Evolutionary conservation across 2,888 invertebrate species (phyloP).

Genomic region (Acronicta psi): DNA sequence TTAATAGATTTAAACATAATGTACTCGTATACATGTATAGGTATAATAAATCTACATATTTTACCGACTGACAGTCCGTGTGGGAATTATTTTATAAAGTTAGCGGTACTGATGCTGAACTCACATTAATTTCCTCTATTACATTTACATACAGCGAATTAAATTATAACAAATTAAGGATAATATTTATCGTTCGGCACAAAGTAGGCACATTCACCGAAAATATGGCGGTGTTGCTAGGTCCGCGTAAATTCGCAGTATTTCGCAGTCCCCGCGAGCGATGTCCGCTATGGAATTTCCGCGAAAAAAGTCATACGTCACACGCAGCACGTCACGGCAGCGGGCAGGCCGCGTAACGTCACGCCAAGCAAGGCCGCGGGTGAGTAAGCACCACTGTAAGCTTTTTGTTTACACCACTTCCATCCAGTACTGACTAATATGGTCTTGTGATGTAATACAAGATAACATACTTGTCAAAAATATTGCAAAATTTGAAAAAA

Average conservation of each 20-base stretch:
- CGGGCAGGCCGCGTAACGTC: slow-evolving; percentile 74
- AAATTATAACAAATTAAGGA: no score
- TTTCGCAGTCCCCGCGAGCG: slow-evolving; percentile 68
- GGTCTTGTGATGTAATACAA: slow-evolving; percentile 56
- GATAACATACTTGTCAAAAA: slow-evolving; percentile 9
- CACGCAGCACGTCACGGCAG: slow-evolving; percentile 67
- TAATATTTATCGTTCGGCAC: no score
- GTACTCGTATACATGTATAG: no score
- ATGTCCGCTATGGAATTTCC: slow-evolving; percentile 83
- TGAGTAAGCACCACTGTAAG: slow-evolving; percentile 64
- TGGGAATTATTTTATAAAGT: no score
- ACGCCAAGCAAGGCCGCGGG: slow-evolving; percentile 76
- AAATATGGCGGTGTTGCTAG: slow-evolving; percentile 35
- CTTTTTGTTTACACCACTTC: slow-evolving; percentile 64
- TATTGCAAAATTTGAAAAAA: slow-evolving; percentile 22
- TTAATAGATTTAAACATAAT: no score
- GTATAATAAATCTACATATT: no score
- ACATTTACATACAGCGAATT: no score
- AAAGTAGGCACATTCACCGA: background rate
- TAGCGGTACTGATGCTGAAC: background rate
- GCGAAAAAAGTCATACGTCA: slow-evolving; percentile 86
- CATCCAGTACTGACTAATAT: slow-evolving; percentile 57
- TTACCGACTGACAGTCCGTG: no score
- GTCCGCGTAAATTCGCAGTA: slow-evolving; percentile 51
- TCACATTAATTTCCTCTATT: no score